Base-by-base conservation (phyloP, 1,140 invertebrate species). In the Drosophila subpulchrella region DNA sequence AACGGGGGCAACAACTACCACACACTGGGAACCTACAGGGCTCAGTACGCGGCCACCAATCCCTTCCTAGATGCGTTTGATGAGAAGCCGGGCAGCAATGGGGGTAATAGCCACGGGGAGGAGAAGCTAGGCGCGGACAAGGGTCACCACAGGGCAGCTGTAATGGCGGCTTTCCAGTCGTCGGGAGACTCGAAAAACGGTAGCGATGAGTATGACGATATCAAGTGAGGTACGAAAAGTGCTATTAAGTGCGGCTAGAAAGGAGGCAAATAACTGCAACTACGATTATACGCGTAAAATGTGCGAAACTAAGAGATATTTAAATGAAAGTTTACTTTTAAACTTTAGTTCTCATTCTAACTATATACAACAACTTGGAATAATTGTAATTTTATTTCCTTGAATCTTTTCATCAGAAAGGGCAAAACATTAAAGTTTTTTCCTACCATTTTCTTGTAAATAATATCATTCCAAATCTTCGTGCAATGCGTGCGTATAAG, bases 31-130 rank as follows among this genome's bases (percentile, higher is more conserved):
- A 91, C 91, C 1, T 92, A 92, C 60, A 68, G 91, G 48, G 86
- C 92, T 6, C 92, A 92, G 60, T 92, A 92, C 71, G 90, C 92
- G 15, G 90, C 92, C 36, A 92, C 92, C 12, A 92, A 92, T 82
- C 92, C 92, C 56, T 92, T 92, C 72, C 75, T 92, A 36, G 90
- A 91, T 34, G 86, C 81, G 41, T 92, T 92, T 60, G 91, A 92
- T 32, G 80, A 83, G 42, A 88, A 88, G 80, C 84, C 85, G 6
- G 51, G 65, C 54, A 56, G 60, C 57, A 72, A 62, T 58, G 61
- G 78, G 44, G 61, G 58, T 57, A 71, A 67, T 44, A 58, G 34
- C 32, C 60, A 56, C 34, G 78, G 57, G 15, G 63, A 86, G 51
- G 72, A 84, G 3, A 86, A 89, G 58, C 39, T 53, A 5, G 67